Conservation (phyloP, 2,888 invertebrate species). For the Lottia gigantea region DNA sequence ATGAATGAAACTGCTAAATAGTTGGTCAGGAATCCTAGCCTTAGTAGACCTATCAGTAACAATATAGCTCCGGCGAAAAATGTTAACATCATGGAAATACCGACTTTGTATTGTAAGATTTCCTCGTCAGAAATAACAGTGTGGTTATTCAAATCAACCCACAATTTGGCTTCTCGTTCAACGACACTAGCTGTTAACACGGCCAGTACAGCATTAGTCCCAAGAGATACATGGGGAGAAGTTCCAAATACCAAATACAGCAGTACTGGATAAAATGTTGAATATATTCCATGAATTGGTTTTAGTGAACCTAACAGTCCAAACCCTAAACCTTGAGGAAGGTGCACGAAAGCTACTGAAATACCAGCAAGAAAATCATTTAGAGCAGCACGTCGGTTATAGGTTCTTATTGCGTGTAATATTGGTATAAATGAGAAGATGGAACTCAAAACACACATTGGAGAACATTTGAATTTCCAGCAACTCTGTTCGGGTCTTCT, state of each 20-base stretch:
- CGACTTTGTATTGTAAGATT: slow-evolving; percentile 35
- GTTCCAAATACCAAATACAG: slow-evolving; percentile 57
- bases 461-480: slow-evolving; percentile 12
- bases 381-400: slow-evolving; percentile 28
- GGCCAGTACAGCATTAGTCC: slow-evolving; percentile 57
- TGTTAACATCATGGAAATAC: slow-evolving; percentile 42
- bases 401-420: slow-evolving; percentile 3
- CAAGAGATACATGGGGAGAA: slow-evolving; percentile 51
- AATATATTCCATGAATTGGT: slow-evolving; percentile 54
- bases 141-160: slow-evolving; percentile 14
- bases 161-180: slow-evolving; percentile 28
- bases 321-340: slow-evolving; percentile 61
- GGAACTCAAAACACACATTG: neutral
- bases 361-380: slow-evolving; percentile 54
- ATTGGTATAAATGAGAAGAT: slow-evolving; percentile 20
- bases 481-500: too few relatives aligned
- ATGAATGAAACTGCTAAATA: slow-evolving; percentile 51
- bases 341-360: slow-evolving; percentile 59
- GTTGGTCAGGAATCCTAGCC: slow-evolving; percentile 46
- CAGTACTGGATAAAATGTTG: slow-evolving; percentile 53
- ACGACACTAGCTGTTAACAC: slow-evolving; percentile 54
- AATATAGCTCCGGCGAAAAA: slow-evolving; percentile 39
- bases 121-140: slow-evolving; percentile 21
- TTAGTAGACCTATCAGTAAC: slow-evolving; percentile 38
- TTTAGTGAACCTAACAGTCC: slow-evolving; percentile 52